Conservation (phyloP, 2,797 vertebrate genomes). For the Capromys pilorides region DNA sequence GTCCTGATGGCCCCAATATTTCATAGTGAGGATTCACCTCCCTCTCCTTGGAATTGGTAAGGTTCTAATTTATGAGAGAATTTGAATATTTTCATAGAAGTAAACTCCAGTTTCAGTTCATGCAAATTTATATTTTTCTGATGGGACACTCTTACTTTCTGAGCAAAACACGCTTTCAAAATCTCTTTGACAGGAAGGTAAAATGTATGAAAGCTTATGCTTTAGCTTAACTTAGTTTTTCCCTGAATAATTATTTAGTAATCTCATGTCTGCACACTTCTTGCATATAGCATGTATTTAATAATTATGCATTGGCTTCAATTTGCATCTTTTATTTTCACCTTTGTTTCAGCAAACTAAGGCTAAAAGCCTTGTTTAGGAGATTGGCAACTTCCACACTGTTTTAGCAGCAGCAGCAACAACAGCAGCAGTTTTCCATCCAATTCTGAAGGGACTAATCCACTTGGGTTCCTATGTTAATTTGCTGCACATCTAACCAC, state of each 20-base stretch:
- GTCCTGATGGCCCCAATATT: not conserved
- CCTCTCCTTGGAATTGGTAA: not conserved
- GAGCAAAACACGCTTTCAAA: not conserved
- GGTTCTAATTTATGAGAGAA: not conserved
- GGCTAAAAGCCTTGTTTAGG: conserved; percentile 14
- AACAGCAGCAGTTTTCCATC: conserved; percentile 68
- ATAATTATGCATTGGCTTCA: conserved; percentile 26
- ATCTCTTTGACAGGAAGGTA: conserved; percentile 23
- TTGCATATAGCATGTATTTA: not conserved
- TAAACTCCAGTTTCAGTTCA: not conserved
- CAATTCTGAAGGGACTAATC: conserved; percentile 58
- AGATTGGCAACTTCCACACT: not conserved
- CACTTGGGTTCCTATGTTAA: conserved; percentile 70
- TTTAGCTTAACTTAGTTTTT: not conserved
- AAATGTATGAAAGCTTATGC: not conserved
- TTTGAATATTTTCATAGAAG: not conserved
- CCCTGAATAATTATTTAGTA: not conserved
- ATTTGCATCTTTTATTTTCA: conserved; percentile 5
- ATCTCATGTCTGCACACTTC: not conserved
- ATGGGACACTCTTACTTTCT: conserved; percentile 1
- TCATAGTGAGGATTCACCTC: not conserved
- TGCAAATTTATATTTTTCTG: not conserved
- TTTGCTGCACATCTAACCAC: conserved; percentile 42
- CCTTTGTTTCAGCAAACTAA: not conserved
- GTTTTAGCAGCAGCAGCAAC: not conserved